phyloP scores from a whole-genome alignment of 2,888 invertebrate genomes.

The Phyto melanocephala region DNA sequence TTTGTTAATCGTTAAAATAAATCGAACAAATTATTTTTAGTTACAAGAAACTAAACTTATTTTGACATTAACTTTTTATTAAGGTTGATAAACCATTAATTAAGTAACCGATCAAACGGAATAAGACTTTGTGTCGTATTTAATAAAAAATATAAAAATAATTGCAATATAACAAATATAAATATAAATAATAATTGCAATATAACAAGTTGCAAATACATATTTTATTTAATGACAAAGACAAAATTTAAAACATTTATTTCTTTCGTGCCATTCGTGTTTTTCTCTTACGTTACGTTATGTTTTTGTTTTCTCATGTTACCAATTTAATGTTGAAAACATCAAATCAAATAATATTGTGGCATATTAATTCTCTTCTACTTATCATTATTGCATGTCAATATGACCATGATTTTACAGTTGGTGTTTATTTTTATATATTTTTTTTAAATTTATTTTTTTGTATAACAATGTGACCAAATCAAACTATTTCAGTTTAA shows the following conservation, averaged over 20 bases:
- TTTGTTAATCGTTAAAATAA: slow-evolving; percentile 8
- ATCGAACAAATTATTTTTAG: background rate
- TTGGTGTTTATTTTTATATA: slow-evolving; percentile 21
- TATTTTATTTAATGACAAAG: slow-evolving; percentile 8
- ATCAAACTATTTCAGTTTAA: slow-evolving; percentile 51
- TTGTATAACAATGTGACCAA: slow-evolving; percentile 44
- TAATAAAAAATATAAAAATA: slow-evolving; percentile 19
- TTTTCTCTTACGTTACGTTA: slow-evolving; percentile 3
- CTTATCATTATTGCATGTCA: slow-evolving; percentile 61
- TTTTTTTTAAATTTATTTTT: slow-evolving; percentile 11
- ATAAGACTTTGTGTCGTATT: slow-evolving; percentile 7
- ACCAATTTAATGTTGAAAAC: slow-evolving; percentile 7
- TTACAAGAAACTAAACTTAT: background rate
- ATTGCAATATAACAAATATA: slow-evolving; percentile 18
- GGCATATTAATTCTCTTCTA: slow-evolving; percentile 17
- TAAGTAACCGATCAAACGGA: background rate
- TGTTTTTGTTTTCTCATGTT: slow-evolving; percentile 28
- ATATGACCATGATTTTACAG: slow-evolving; percentile 59
- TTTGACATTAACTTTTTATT: background rate
- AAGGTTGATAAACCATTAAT: background rate
- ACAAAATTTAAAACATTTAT: slow-evolving; percentile 21
- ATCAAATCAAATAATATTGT: slow-evolving; percentile 12
- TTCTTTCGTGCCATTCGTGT: slow-evolving; percentile 15
- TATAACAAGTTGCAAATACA: background rate
- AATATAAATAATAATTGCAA: no score